Evolutionary conservation across 2,888 invertebrate genomes (phyloP).

Genomic region (Sphaerophoria taeniata): DNA sequence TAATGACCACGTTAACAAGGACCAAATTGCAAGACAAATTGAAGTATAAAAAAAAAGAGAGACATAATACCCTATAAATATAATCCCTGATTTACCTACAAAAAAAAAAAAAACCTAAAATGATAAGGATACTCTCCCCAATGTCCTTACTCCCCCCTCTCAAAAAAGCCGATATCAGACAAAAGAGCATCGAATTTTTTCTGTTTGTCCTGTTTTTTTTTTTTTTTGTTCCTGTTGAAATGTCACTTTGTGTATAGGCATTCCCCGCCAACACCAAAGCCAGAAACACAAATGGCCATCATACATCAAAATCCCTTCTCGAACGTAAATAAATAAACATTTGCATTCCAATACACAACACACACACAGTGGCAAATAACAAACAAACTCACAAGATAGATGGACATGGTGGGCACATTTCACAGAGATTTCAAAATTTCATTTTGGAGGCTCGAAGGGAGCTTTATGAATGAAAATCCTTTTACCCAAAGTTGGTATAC

Average conservation of each 20-base stretch:
- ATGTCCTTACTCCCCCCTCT: neutral
- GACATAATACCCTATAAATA: conserved; percentile 3
- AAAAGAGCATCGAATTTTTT: conserved; percentile 7
- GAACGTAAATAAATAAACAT: conserved; percentile 74
- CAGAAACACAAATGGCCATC: conserved; percentile 31
- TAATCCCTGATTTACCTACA: neutral
- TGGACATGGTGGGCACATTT: neutral
- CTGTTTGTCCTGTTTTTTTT: neutral
- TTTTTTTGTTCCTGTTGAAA: conserved; percentile 33
- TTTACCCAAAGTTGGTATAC: conserved; percentile 47
- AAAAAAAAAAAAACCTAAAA: conserved; percentile 27
- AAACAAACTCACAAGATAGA: neutral
- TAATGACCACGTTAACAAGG: neutral
- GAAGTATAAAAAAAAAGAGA: neutral
- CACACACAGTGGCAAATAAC: neutral
- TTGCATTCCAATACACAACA: conserved; percentile 58
- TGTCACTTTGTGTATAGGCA: conserved; percentile 53
- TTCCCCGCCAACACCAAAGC: conserved; percentile 71
- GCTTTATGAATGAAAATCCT: conserved; percentile 74
- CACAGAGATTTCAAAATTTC: neutral
- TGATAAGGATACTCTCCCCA: neutral
- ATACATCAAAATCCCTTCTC: conserved; percentile 59
- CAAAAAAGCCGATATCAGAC: neutral
- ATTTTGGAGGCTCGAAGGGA: conserved; percentile 50
- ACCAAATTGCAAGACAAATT: neutral